Evolutionary conservation across 2,113 vertebrate genomes (phyloP).

Genomic region (Centrocercus urophasianus): DNA sequence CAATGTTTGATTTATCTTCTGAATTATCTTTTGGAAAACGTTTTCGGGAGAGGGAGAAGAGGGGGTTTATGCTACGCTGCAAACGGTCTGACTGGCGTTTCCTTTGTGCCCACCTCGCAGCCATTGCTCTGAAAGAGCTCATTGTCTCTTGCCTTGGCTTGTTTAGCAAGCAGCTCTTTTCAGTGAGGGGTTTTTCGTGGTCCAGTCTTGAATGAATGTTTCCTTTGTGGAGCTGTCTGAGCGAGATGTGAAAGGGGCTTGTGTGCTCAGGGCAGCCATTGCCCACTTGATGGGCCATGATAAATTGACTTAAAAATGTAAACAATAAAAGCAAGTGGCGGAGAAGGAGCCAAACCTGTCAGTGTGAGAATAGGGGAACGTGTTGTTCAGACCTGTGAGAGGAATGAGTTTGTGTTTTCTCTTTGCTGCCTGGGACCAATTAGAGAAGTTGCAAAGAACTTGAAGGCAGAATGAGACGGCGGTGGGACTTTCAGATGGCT

Average conservation of each 20-base stretch:
- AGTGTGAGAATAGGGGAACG: not conserved
- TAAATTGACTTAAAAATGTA: constrained; percentile 33
- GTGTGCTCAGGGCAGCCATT: not conserved
- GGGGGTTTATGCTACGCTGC: not conserved
- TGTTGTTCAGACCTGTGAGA: not conserved
- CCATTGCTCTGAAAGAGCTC: constrained; percentile 33
- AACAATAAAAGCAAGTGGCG: constrained; percentile 42
- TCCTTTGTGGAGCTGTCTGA: constrained; percentile 46
- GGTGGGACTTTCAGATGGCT: not conserved
- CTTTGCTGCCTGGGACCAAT: not conserved
- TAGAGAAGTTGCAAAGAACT: not conserved
- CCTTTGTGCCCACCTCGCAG: not conserved
- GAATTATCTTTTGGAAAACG: not conserved
- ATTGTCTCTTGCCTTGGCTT: constrained; percentile 12
- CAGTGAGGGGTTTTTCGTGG: not conserved
- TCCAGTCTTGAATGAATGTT: constrained; percentile 1
- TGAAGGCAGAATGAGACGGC: not conserved
- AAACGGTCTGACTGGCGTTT: not conserved
- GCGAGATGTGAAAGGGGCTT: constrained; percentile 45
- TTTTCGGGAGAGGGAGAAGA: not conserved
- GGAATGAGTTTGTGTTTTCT: not conserved
- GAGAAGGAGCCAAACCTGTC: not conserved
- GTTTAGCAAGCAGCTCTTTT: not conserved
- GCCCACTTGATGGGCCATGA: constrained; percentile 2
- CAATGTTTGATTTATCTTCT: not conserved